Conservation (phyloP, 2,113 vertebrate genomes). For the Acinonyx jubatus region DNA sequence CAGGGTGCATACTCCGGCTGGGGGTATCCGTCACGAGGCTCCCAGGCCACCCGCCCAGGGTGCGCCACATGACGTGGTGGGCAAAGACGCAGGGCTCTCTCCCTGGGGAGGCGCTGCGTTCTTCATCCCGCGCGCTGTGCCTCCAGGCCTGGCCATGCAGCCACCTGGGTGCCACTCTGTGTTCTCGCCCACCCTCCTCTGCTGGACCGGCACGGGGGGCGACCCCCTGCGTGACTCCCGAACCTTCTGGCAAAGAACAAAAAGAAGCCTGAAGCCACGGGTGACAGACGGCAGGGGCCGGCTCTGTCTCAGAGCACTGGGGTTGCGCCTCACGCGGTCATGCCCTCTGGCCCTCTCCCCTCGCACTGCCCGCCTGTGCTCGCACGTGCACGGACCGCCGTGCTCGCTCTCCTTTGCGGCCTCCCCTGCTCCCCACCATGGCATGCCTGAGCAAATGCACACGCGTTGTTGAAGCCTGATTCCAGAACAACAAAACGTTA, state of each 20-base stretch:
- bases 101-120: neutral
- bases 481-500: neutral
- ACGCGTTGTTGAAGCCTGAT: neutral
- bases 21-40: rapidly evolving
- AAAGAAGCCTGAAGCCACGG: neutral
- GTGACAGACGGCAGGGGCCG: neutral
- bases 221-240: neutral
- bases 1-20: rapidly evolving
- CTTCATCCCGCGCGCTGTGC: rapidly evolving
- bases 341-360: rapidly evolving
- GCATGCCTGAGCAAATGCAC: neutral
- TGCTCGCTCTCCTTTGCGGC: rapidly evolving
- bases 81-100: rapidly evolving
- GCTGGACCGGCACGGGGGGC: rapidly evolving
- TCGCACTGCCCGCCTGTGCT: no score
- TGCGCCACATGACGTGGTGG: rapidly evolving
- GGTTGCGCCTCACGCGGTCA: neutral
- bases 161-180: neutral
- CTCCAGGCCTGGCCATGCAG: neutral
- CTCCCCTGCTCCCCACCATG: neutral
- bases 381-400: neutral
- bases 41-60: neutral
- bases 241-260: neutral
- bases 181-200: neutral
- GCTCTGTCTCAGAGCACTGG: neutral